Evolutionary conservation across 1,140 invertebrate genomes (phyloP), one percentile per base, ranked within the genome.

Genomic region (Tribolium castaneum): DNA sequence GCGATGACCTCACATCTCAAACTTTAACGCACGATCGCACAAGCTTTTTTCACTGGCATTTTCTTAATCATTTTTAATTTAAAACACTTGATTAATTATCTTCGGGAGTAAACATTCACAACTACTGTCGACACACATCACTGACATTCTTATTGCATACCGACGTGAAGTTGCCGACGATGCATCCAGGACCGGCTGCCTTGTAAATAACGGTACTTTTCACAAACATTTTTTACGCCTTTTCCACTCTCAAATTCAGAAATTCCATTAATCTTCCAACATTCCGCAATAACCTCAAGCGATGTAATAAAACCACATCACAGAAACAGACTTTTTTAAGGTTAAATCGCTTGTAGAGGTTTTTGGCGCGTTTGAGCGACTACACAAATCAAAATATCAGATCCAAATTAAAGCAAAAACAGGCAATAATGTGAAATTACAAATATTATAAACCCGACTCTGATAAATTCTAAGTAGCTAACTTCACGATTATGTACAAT

Each of bases 41-140:
- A 10, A 30, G 39, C 0, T 34, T 59, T 59, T 75, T 56, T 39
- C 7, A 52, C 16, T 10, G 14, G 39, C 35, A 75, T 75, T 14
- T 72, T 72, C 19, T 72, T 72, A 72, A 16, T 72, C 34, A 72
- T 51, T 72, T n/a, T 49, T 72, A 66, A 66, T 66, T 66, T 66
- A 66, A 66, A 66, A 66, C 59, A 66, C 59, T 66, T 66, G 34
- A 66, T 66, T 66, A 66, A 66, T 66, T 66, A 66, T 34, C 59
- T 35, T 66, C 22, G 14, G 35, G n/a, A 66, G 59, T 50, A 72
- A 72, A 51, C 70, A 72, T 72, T 72, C 50, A 50, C 39, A 72
- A 50, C 70, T 52, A 72, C 70, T 19, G 45, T 72, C 49, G 51
- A 75, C 72, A 75, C 52, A 59, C 50, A 35, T 56, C 30, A 25